Conservation (phyloP, 2,113 vertebrate species). For the Proteles cristata region DNA sequence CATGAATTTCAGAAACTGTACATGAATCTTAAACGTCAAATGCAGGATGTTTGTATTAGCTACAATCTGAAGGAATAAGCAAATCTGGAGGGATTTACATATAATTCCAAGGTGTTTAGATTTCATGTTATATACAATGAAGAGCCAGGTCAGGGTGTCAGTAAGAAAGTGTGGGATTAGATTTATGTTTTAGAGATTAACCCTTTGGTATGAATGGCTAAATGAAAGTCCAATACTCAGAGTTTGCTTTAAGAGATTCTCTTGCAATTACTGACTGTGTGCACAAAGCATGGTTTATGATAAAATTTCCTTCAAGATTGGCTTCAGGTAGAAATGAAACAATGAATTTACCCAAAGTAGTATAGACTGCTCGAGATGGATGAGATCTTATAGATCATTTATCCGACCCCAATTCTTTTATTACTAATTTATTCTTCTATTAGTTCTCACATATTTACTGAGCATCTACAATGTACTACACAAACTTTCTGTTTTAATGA, state of each 20-base stretch:
- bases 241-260: neutral
- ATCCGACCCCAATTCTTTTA: constrained; percentile 10
- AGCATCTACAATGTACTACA: neutral
- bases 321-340: neutral
- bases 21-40: neutral
- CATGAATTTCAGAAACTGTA: neutral
- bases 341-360: neutral
- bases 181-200: neutral
- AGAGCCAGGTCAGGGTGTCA: neutral
- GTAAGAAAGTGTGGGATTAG: neutral
- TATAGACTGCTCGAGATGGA: neutral
- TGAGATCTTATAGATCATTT: neutral
- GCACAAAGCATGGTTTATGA: neutral
- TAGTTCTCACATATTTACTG: constrained; percentile 43
- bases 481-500: neutral
- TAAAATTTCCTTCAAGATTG: neutral
- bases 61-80: neutral
- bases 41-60: neutral
- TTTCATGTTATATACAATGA: neutral
- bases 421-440: constrained; percentile 15
- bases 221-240: neutral
- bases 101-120: neutral
- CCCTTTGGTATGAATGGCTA: neutral
- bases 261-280: neutral
- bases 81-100: neutral